Conservation (phyloP, 2,797 vertebrate genomes). For the Amniataba percoides region DNA sequence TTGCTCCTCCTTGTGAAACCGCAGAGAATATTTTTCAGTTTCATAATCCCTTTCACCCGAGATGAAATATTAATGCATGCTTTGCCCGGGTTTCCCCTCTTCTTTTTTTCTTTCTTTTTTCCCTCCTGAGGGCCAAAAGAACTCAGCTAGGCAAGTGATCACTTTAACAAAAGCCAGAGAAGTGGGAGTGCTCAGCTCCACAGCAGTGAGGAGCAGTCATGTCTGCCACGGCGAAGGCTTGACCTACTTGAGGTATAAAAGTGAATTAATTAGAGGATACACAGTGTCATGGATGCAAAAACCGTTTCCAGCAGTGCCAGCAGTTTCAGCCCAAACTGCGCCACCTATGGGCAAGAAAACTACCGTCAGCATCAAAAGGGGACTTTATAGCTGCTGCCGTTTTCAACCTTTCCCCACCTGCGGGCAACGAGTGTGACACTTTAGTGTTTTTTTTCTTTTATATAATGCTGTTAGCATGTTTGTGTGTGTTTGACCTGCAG, state of each 20-base stretch:
- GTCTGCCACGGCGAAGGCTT: slow-evolving; percentile 1
- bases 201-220: not conserved
- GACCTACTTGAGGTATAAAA: not conserved
- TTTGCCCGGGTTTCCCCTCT: slow-evolving; percentile 36
- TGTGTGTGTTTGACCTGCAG: too few species aligned
- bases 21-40: slow-evolving; percentile 62
- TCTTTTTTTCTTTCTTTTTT: not conserved
- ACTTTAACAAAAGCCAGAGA: slow-evolving; percentile 10
- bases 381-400: too few species aligned
- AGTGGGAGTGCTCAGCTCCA: slow-evolving; percentile 24
- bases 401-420: too few species aligned
- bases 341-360: not conserved
- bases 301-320: not conserved
- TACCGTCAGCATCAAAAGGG: too few species aligned
- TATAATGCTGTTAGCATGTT: too few species aligned
- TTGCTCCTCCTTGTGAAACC: slow-evolving; percentile 47
- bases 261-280: slow-evolving; percentile 8
- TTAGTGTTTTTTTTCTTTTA: too few species aligned
- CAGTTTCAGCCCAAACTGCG: not conserved
- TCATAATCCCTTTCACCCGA: slow-evolving; percentile 46
- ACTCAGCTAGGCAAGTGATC: slow-evolving; percentile 13
- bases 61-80: slow-evolving; percentile 76
- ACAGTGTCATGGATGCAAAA: not conserved
- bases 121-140: slow-evolving; percentile 5
- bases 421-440: too few species aligned